These are phyloP conservation scores for Amphipyra berbera DNA, from an alignment of 2,888 invertebrate genomes.

Conservation along the genomic window DNA sequence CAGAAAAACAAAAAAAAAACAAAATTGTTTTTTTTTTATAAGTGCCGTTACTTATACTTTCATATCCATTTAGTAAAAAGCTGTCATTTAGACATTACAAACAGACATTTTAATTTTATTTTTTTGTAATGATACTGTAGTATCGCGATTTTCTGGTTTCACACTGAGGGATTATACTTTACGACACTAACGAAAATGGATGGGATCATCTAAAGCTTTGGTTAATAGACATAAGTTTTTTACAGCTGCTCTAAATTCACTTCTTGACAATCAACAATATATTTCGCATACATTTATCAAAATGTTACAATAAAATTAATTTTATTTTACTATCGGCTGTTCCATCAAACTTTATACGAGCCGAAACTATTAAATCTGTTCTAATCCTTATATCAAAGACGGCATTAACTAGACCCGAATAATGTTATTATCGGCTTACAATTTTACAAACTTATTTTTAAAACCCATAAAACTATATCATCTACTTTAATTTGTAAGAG, in stretches of 20 bases:
- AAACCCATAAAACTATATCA: neutral
- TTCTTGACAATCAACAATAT: slow-evolving; percentile 5
- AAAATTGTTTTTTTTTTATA: too few relatives aligned
- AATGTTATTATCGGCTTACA: slow-evolving; percentile 81
- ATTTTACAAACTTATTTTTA: slow-evolving; percentile 50
- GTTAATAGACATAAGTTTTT: slow-evolving; percentile 13
- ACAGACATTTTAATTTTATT: too few relatives aligned
- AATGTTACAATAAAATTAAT: slow-evolving; percentile 38
- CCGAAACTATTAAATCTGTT: slow-evolving; percentile 52
- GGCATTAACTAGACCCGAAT: slow-evolving; percentile 78
- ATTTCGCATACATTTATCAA: slow-evolving; percentile 49
- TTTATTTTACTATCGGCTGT: slow-evolving; percentile 34
- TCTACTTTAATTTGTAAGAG: neutral
- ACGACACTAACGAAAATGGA: too few relatives aligned
- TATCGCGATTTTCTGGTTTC: too few relatives aligned
- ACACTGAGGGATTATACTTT: too few relatives aligned
- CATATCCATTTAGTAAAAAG: too few relatives aligned
- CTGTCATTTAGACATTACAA: too few relatives aligned
- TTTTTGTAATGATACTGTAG: too few relatives aligned
- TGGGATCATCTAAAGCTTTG: neutral
- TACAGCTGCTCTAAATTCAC: neutral
- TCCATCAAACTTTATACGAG: slow-evolving; percentile 43
- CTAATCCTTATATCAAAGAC: slow-evolving; percentile 66
- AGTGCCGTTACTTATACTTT: too few relatives aligned
- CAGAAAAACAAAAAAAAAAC: too few relatives aligned